These are phyloP conservation scores for Seriola dumerili DNA, from an alignment of 2,113 vertebrate genomes.

Conservation along the genomic window DNA sequence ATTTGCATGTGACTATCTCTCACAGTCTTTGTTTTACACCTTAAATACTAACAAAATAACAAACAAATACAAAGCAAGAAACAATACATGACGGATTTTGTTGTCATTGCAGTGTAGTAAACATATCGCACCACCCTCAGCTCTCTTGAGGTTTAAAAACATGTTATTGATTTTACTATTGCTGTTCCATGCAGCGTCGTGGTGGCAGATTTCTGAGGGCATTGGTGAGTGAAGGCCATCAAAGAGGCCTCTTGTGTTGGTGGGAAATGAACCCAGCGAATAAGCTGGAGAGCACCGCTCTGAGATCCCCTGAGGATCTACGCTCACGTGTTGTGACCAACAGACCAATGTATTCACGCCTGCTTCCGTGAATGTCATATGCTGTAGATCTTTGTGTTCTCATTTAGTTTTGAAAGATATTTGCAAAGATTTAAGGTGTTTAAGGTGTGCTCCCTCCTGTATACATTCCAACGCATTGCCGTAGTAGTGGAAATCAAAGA, in stretches of 20 bases:
- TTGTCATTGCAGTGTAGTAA: constrained; percentile 48
- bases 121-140: constrained; percentile 20
- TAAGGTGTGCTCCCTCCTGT: too few species aligned
- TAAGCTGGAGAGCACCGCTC: constrained; percentile 12
- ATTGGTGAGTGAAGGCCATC: constrained; percentile 61
- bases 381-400: neutral
- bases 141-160: constrained; percentile 55
- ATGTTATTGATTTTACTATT: constrained; percentile 69
- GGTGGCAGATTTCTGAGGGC: constrained; percentile 41
- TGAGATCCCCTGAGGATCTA: constrained; percentile 11
- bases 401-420: neutral
- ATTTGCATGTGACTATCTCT: neutral
- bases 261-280: constrained; percentile 57
- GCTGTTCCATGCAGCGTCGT: constrained; percentile 29
- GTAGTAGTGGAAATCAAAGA: too few species aligned
- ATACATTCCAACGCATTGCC: too few species aligned
- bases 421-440: neutral
- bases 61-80: neutral
- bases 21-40: too few species aligned
- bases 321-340: constrained; percentile 29
- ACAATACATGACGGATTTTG: constrained; percentile 54
- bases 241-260: constrained; percentile 30
- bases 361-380: neutral
- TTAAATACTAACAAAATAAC: neutral
- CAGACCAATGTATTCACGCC: neutral